Evolutionary conservation across 2,888 invertebrate genomes (phyloP), one percentile per base, ranked within the genome.

Genomic region (Serripes groenlandicus): DNA sequence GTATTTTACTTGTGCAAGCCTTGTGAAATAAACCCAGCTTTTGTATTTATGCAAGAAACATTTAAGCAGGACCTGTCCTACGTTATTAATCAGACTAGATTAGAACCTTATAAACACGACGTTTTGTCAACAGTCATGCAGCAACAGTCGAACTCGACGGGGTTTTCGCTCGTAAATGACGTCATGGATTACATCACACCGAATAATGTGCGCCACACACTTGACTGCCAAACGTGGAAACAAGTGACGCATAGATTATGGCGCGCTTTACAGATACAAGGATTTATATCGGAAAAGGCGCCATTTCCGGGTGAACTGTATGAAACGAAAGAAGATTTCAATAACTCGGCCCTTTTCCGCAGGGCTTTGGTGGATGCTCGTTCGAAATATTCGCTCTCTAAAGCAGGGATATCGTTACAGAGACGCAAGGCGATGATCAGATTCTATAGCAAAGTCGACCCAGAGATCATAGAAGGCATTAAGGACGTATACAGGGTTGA

Each of bases 191-290:
- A 64, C 9, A 54, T 54, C 18, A 54, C 54, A 21, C 32, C 68
- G 18, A 18, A 28, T 26, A 62, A 62, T 34, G 34, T 62, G 7
- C 66, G 32, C 11, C 35, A 28, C 28, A 23, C 66, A 7, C 28
- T 54, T 21, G 21, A 49, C 5, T 75, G 75, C 28, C 64, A 54
- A 37, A 26, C 66, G 28, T 35, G 56, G 35, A 68, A 52, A 68
- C 66, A 75, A 28, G 68, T 75, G 9, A 52, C 68, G n/a, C 49
- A 56, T 34, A 21, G 75, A 49, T 32, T 75, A 1, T 75, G 75
- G 75, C 49, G 56, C 30, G 64, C 75, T 11, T 68, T 75, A n/a
- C 49, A 75, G 28, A 68, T 75, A 32, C 75, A 75, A 35, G 75
- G 75, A 26, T 75, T 34, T 75, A 75, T 75, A 4, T 52, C 49